Conservation (phyloP, 2,888 invertebrate genomes). For the Drosophila seclusa region DNA sequence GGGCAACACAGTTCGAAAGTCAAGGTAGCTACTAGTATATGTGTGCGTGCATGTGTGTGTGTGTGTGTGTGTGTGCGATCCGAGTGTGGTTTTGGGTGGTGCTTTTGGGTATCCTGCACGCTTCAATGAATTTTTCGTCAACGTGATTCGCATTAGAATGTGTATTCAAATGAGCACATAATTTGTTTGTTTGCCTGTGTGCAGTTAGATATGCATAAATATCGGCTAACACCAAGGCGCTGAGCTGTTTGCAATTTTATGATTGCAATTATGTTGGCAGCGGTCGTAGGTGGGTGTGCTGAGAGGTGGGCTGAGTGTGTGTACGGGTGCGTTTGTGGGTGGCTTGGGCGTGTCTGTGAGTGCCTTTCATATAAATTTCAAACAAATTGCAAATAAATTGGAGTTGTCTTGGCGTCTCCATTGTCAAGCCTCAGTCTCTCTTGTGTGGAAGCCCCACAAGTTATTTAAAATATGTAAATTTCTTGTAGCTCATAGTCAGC, state of each 20-base stretch:
- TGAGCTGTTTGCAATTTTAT: slow-evolving; percentile 72
- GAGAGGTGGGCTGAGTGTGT: background rate
- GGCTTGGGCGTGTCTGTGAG: slow-evolving; percentile 32
- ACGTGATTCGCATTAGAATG: slow-evolving; percentile 79
- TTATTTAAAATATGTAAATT: slow-evolving; percentile 79
- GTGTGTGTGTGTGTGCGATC: background rate
- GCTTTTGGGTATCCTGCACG: slow-evolving; percentile 45
- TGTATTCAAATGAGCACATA: slow-evolving; percentile 80
- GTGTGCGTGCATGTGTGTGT: background rate
- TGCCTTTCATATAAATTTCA: slow-evolving; percentile 75
- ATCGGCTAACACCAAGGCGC: slow-evolving; percentile 40
- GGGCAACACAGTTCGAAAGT: slow-evolving; percentile 64
- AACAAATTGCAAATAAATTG: slow-evolving; percentile 81
- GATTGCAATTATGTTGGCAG: slow-evolving; percentile 67
- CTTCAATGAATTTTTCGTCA: slow-evolving; percentile 75
- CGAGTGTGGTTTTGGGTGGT: background rate
- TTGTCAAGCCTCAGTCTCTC: slow-evolving; percentile 61
- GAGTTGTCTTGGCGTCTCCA: slow-evolving; percentile 68
- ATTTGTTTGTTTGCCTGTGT: slow-evolving; percentile 73
- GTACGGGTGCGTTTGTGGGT: slow-evolving; percentile 15
- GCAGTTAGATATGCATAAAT: slow-evolving; percentile 62
- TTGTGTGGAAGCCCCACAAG: slow-evolving; percentile 57
- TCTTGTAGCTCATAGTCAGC: slow-evolving; percentile 51
- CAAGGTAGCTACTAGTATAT: slow-evolving; percentile 58
- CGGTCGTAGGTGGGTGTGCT: background rate